Evolutionary conservation across 2,888 invertebrate species (phyloP).

Genomic region (Elysia crispata): DNA sequence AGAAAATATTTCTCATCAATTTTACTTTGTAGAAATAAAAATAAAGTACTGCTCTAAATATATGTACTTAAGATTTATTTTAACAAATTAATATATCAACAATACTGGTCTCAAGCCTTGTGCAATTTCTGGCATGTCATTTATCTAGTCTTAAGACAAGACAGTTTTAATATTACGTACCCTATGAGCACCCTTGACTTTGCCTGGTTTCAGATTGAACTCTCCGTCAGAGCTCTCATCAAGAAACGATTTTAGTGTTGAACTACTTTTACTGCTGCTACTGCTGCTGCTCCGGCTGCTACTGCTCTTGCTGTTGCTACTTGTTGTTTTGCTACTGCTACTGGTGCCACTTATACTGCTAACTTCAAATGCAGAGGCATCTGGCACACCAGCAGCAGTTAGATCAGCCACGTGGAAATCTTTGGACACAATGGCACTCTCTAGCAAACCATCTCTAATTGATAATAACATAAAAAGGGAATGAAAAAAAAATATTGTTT

Average conservation of each 20-base stretch:
- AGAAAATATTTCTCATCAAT: too few relatives aligned
- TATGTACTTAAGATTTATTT: too few relatives aligned
- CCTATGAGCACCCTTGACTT: conserved; percentile 24
- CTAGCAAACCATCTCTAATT: conserved; percentile 74
- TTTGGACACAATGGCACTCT: conserved; percentile 76
- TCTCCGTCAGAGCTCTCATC: conserved; percentile 46
- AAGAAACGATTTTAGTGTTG: conserved; percentile 53
- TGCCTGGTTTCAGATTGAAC: conserved; percentile 46
- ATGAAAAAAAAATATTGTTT: background rate
- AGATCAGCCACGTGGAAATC: conserved; percentile 74
- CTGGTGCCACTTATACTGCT: background rate
- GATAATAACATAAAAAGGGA: background rate
- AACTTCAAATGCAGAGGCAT: too few relatives aligned
- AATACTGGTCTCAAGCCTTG: background rate
- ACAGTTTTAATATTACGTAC: too few relatives aligned
- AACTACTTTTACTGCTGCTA: conserved; percentile 50
- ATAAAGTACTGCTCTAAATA: too few relatives aligned
- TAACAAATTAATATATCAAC: background rate
- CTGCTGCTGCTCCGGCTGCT: conserved; percentile 37
- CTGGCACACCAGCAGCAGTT: background rate
- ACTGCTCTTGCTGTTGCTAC: conserved; percentile 41
- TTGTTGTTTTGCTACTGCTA: conserved; percentile 49
- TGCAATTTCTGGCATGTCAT: too few relatives aligned
- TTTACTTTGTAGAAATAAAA: too few relatives aligned
- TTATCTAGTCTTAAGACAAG: too few relatives aligned